Base-by-base conservation (phyloP, 2,888 invertebrate species). In the Candidula unifasciata region DNA sequence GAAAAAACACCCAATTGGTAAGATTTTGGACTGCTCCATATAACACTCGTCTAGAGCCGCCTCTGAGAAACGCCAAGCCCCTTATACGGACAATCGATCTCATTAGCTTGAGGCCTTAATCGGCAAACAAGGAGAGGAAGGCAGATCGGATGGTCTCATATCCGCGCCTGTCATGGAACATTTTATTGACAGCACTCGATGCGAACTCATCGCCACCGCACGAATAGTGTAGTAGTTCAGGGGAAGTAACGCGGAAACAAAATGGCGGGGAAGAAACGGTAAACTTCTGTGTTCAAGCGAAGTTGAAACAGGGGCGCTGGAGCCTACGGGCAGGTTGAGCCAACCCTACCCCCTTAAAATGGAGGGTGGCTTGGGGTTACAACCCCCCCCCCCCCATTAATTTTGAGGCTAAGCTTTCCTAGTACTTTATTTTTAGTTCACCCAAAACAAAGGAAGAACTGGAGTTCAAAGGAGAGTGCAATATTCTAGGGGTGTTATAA, bases 51-150 rank as follows among this genome's bases (percentile, higher is more conserved):
- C 44, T 66, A 66, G 3, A 27, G 24, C 10, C 24, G 27, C 27
- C n/a, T 66, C 69, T 13, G 69, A 3, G 13, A 3, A 21, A 18
- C 35, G 13, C 33, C 69, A 30, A 71, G 27, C 30, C 30, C 27
- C 54, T 16, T 54, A 13, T 18, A 27, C 74, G 27, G 74, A 54
- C 54, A 74, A 74, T 74, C 74, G 54, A 74, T 74, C 54, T 74
- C n/a, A 74, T 54, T 54, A 74, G 73, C 73, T 73, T 73, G 27
- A 27, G 73, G 73, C 73, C n/a, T 13, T 30, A 54, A 74, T 74
- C 74, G 74, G 30, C 74, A 74, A 74, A 74, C 74, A 74, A 44
- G 74, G 74, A 74, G 54, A 21, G 60, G 54, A 30, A 3, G 30
- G 30, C 74, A 27, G 74, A 27, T 30, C 30, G 27, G 74, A 54